These are phyloP conservation scores for Galeruca laticollis DNA, from an alignment of 2,888 invertebrate genomes.

Conservation along the genomic window DNA sequence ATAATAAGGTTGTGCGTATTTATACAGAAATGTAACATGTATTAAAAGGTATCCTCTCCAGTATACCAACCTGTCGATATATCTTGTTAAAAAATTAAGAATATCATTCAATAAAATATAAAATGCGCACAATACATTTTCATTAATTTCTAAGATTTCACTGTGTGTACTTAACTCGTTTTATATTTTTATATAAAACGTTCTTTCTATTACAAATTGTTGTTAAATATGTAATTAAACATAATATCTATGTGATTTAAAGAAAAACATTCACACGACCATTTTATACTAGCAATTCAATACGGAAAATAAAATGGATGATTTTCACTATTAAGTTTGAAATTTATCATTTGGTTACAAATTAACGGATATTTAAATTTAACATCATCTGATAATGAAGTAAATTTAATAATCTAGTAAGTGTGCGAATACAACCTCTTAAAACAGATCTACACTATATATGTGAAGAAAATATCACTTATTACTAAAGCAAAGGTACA, in stretches of 20 bases:
- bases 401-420: not conserved
- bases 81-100: constrained; percentile 30
- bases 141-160: constrained; percentile 47
- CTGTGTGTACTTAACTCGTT: constrained; percentile 44
- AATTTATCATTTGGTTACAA: not conserved
- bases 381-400: not conserved
- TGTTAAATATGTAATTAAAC: constrained; percentile 46
- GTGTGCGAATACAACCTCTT: not conserved
- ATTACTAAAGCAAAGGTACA: constrained; percentile 18
- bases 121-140: constrained; percentile 53
- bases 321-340: constrained; percentile 26
- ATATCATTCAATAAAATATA: constrained; percentile 42
- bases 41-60: constrained; percentile 20
- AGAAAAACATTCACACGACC: constrained; percentile 31
- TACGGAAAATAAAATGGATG: constrained; percentile 21
- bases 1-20: constrained; percentile 28
- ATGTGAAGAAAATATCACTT: not conserved
- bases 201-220: constrained; percentile 49
- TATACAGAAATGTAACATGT: constrained; percentile 32
- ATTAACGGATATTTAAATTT: not conserved
- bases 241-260: constrained; percentile 47
- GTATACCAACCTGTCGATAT: constrained; percentile 31
- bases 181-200: constrained; percentile 49
- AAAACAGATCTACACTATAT: not conserved
- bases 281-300: constrained; percentile 35